A percentile compares a stretch with the other conserved stretches of the same genome.
Evolutionary conservation across 2,888 invertebrate genomes (phyloP).

Genomic region (Spisula subtruncata): DNA sequence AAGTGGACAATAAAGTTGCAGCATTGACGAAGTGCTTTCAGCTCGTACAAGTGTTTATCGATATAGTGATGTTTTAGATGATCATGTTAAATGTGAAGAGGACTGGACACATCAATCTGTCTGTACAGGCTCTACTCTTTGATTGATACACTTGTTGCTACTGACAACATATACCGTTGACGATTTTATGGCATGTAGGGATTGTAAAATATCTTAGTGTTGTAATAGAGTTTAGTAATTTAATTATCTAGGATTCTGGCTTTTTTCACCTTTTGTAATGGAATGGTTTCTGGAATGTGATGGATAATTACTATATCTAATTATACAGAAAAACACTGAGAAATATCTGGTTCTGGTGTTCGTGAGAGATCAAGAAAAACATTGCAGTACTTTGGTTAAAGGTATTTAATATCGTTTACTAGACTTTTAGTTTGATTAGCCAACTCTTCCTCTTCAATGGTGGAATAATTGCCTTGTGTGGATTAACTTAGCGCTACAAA

Average conservation of each 20-base stretch:
- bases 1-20: neutral
- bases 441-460: too few species aligned
- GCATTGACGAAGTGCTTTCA: neutral
- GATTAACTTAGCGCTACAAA: too few species aligned
- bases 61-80: neutral
- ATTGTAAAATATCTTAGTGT: neutral
- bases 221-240: constrained; percentile 7
- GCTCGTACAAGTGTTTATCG: neutral
- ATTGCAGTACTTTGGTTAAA: neutral
- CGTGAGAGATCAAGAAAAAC: neutral
- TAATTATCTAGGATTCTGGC: neutral
- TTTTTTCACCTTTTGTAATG: constrained; percentile 2
- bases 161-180: constrained; percentile 6
- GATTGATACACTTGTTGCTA: neutral
- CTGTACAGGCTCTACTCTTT: neutral
- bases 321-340: neutral
- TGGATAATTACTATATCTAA: neutral
- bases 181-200: neutral
- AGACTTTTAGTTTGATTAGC: neutral
- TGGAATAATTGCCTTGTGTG: too few species aligned
- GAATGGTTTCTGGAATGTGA: constrained; percentile 2
- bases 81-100: neutral
- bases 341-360: neutral
- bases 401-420: neutral
- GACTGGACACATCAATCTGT: neutral